These are phyloP conservation scores for Acanthurus leucopareius DNA, from an alignment of 2,797 vertebrate species.

Conservation along the genomic window DNA sequence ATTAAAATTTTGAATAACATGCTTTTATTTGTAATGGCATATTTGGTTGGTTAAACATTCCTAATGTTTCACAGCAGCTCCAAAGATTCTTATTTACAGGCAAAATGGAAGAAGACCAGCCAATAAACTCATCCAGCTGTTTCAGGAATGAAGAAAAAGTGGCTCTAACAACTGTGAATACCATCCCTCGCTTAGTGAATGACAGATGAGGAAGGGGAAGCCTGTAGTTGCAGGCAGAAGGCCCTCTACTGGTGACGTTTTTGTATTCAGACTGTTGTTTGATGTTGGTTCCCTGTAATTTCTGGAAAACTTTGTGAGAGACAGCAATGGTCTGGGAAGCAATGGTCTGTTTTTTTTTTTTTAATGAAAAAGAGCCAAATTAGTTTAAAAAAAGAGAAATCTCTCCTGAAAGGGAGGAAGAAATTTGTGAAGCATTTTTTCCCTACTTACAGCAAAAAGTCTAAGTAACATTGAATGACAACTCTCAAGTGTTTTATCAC, in stretches of 20 bases:
- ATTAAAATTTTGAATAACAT: no score
- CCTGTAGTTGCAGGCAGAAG: not conserved
- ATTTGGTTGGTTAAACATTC: not conserved
- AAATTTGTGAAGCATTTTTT: no score
- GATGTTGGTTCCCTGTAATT: not conserved
- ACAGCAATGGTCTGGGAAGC: no score
- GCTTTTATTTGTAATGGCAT: not conserved
- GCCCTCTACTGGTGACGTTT: conserved; percentile 20
- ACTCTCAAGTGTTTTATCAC: no score
- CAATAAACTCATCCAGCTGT: conserved; percentile 8
- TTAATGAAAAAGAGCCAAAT: no score
- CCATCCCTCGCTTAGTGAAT: not conserved
- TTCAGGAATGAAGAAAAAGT: not conserved
- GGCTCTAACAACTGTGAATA: not conserved
- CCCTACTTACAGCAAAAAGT: no score
- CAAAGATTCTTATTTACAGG: not conserved
- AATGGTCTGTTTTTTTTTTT: no score
- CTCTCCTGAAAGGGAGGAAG: no score
- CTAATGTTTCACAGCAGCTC: not conserved
- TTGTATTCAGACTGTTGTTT: not conserved
- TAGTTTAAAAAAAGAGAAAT: no score
- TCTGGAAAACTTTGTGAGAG: not conserved
- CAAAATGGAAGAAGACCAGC: not conserved
- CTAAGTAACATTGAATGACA: no score
- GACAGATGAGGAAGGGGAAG: not conserved